phyloP scores from a whole-genome alignment of 2,113 vertebrate genomes.

The Platanista minor region DNA sequence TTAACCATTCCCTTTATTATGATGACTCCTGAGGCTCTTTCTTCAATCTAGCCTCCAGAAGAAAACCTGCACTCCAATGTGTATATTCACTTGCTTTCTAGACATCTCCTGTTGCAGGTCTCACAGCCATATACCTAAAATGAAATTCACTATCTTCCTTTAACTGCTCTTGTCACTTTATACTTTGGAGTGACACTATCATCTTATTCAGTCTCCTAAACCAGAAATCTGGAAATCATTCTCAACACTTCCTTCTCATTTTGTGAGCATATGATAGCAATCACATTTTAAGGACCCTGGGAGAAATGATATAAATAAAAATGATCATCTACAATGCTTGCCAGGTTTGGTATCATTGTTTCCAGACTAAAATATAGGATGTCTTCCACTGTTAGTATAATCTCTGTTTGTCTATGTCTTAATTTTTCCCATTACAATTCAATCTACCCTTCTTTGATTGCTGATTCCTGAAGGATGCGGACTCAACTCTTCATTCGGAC shows the following conservation, averaged over 20 bases:
- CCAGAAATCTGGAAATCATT: constrained; percentile 61
- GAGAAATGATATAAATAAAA: constrained; percentile 35
- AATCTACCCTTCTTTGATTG: not conserved
- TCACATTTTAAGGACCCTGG: not conserved
- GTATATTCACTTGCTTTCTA: not conserved
- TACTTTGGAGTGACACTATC: not conserved
- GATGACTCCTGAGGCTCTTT: not conserved
- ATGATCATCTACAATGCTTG: not conserved
- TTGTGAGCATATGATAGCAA: constrained; percentile 10
- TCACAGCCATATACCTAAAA: not conserved
- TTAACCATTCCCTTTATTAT: not conserved
- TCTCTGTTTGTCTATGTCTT: not conserved
- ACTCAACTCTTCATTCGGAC: not conserved
- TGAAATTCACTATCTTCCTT: not conserved
- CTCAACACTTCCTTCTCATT: not conserved
- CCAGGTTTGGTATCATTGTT: not conserved
- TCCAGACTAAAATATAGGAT: not conserved
- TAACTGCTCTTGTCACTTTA: not conserved
- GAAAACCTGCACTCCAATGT: fast-evolving
- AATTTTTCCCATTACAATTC: not conserved
- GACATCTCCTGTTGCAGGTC: not conserved
- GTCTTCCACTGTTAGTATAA: not conserved
- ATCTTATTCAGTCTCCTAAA: not conserved
- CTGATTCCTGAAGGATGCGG: not conserved
- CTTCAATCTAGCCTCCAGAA: not conserved